Evolutionary conservation across 2,888 invertebrate genomes (phyloP), one percentile per base, ranked within the genome.

Genomic region (Minunthozetes semirufus): DNA sequence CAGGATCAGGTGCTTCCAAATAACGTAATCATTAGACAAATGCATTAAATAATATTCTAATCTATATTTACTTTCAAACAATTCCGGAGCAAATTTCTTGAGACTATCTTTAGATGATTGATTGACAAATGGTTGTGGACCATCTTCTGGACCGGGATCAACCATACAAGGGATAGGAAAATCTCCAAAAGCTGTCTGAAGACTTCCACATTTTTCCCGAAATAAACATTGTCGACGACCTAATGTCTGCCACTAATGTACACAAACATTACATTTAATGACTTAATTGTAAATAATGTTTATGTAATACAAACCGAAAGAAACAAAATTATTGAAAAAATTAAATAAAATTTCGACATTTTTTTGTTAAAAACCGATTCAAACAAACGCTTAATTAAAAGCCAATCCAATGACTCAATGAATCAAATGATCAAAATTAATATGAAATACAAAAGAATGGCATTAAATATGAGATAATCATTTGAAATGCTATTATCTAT

Each of bases 161-260:
- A 76, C 75, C 9, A 74, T 74, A 74, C 79, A 79, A 0, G 78
- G 76, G n/a, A 73, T 70, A 2, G 74, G 74, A 11, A 25, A 38
- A 8, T 63, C 27, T 0, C 74, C 74, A 46, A 17, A 70, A 2
- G 11, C 2, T 27, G n/a, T 38, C 13, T 1, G 2, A 4, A 56
- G 17, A 3, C 17, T 42, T 27, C 72, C 75, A 59, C 75, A 75
- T 72, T 75, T 38, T 17, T 61, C 61, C 15, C 72, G 53, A 59
- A 75, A 59, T 15, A 48, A 6, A 61, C 75, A 75, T 13, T 48
- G 42, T 6, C 13, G 11, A 1, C n/a, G n/a, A n/a, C n/a, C n/a
- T n/a, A 11, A 42, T 42, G 42, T 13, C 42, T 13, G 42, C 42
- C 42, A 42, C 42, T 42, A 11, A 8, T n/a, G n/a, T n/a, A 42